Base-by-base conservation (phyloP, 2,888 invertebrate genomes). In the Rhorus exstirpatorius region DNA sequence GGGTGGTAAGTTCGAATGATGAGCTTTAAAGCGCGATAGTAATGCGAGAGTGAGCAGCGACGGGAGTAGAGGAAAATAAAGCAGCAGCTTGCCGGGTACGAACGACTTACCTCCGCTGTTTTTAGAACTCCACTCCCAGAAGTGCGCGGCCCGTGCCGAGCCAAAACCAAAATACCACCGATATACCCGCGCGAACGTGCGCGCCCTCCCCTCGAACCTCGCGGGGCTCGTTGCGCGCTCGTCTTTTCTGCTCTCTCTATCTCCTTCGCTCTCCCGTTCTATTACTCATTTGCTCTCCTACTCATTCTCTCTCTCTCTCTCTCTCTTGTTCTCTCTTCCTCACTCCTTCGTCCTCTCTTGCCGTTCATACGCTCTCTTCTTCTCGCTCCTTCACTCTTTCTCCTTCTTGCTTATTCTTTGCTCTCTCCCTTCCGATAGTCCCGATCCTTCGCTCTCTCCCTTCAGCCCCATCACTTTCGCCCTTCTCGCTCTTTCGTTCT, bases 111-210 rank as follows among this genome's bases (percentile, higher is more conserved):
- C 92, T 92, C 92, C 92, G 92, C 92, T 92, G 93, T 93, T 92
- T 93, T 92, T 93, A 92, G 93, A 93, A 90, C 92, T 92, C 91
- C 93, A 91, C 92, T 92, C 92, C 92, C 92, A 92, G 92, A 92
- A 92, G 92, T 91, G 92, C 91, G 89, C 91, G 91, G 90, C 89
- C 89, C 90, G 92, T 90, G 90, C 89, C 92, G 92, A 92, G 93
- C 93, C 93, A 92, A 92, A 92, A 92, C 93, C 91, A 92, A 92
- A 92, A 92, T 92, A 92, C 92, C 92, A 90, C 88, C 92, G 90
- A 90, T 90, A 88, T 89, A 88, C 88, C 81, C 82, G 70, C 77
- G 78, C 79, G 78, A 78, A 76, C 82, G 82, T 71, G 81, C 84
- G 78, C 81, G 74, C 83, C 79, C 81, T 67, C 76, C 81, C 84